Evolutionary conservation across 1,140 invertebrate genomes (phyloP).

Genomic region (Holcopasites calliopsidis): DNA sequence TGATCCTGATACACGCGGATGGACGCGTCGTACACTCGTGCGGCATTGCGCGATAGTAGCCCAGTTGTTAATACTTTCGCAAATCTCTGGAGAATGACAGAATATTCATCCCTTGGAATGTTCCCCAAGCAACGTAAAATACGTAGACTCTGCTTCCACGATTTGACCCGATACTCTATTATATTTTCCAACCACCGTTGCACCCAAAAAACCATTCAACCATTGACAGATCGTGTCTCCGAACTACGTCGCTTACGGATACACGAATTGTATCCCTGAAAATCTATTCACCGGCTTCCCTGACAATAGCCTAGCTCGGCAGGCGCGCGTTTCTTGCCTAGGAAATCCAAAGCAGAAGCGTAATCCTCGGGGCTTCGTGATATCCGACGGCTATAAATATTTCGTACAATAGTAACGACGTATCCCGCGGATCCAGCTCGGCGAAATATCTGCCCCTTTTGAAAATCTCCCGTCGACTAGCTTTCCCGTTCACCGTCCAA

Average conservation of each 20-base stretch:
- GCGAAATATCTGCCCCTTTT: background rate
- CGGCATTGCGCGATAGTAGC: background rate
- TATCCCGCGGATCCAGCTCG: background rate
- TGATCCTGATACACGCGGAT: constrained; percentile 6
- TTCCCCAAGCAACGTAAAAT: background rate
- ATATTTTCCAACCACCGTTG: no score
- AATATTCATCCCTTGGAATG: background rate
- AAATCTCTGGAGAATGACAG: background rate
- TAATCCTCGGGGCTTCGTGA: background rate
- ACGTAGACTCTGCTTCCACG: no score
- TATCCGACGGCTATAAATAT: constrained; percentile 29
- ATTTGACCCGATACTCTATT: no score
- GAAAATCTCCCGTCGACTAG: constrained; percentile 28
- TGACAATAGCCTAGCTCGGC: background rate
- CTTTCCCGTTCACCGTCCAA: constrained; percentile 36
- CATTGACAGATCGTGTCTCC: no score
- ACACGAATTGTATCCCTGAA: background rate
- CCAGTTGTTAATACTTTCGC: background rate
- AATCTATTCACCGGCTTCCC: no score
- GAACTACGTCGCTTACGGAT: no score
- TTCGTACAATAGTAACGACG: constrained; percentile 27
- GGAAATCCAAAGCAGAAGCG: background rate
- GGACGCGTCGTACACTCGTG: background rate
- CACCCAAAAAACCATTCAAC: no score
- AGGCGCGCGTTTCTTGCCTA: no score